A percentile compares a stretch with the other conserved stretches of the same genome.
Evolutionary conservation across 2,113 vertebrate genomes (phyloP).

Genomic region (Pseudorectes ferrugineus): DNA sequence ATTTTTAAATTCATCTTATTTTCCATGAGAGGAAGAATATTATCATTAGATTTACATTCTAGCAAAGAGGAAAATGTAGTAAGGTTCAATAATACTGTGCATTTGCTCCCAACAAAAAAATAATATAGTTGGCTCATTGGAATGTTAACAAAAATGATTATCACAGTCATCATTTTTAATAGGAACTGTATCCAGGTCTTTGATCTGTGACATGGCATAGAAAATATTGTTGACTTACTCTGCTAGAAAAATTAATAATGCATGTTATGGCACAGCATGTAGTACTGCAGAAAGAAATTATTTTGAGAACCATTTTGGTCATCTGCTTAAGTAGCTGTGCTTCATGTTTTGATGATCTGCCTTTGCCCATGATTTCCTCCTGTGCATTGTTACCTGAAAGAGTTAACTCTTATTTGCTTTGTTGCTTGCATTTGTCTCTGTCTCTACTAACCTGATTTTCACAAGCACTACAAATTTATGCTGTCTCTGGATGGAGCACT

Average conservation of each 20-base stretch:
- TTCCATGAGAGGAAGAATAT: neutral
- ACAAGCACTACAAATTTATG: neutral
- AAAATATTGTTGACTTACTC: neutral
- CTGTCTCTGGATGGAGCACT: neutral
- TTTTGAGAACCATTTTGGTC: neutral
- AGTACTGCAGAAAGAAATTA: neutral
- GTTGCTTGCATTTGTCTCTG: neutral
- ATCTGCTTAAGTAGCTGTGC: neutral
- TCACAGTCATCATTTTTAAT: neutral
- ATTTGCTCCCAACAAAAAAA: neutral
- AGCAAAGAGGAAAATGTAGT: neutral
- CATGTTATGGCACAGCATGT: neutral
- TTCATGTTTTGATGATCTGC: neutral
- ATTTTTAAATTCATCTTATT: neutral
- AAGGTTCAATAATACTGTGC: neutral
- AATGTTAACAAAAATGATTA: neutral
- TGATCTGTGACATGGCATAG: neutral
- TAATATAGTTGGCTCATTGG: neutral
- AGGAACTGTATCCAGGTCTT: neutral
- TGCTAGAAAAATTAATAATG: neutral
- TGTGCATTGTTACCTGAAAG: neutral
- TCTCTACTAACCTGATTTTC: neutral
- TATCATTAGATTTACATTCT: neutral
- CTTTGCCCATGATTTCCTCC: neutral
- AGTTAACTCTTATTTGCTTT: neutral